phyloP scores from a whole-genome alignment of 2,888 invertebrate species.

The Antitype chi region DNA sequence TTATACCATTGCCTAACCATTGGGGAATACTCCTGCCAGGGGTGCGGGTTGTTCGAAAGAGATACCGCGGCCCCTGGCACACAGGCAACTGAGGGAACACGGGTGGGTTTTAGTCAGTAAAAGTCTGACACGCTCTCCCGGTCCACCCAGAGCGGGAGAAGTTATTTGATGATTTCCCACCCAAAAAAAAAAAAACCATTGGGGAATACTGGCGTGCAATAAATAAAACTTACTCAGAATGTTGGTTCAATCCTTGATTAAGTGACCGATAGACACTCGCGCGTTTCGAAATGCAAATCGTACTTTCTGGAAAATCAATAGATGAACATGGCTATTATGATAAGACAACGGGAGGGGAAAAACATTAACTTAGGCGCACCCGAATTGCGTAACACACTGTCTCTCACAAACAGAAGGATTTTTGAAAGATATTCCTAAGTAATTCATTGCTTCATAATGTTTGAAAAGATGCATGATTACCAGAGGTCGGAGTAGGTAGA shows the following conservation, averaged over 20 bases:
- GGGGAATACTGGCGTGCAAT: not conserved
- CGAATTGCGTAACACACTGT: not conserved
- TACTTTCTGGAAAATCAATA: conserved; percentile 41
- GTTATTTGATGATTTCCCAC: no score
- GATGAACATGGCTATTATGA: not conserved
- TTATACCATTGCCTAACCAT: not conserved
- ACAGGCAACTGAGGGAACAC: no score
- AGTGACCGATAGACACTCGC: conserved; percentile 19
- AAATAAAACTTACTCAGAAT: conserved; percentile 47
- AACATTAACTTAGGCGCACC: not conserved
- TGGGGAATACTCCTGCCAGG: no score
- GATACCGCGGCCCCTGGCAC: no score
- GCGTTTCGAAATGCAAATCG: conserved; percentile 55
- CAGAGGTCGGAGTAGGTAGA: no score
- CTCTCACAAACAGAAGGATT: not conserved
- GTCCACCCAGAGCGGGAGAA: no score
- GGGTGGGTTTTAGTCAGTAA: no score
- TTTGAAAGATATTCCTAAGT: not conserved
- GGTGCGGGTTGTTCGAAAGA: no score
- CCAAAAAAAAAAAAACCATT: no score
- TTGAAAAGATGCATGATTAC: not conserved
- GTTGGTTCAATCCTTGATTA: conserved; percentile 6
- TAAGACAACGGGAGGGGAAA: not conserved
- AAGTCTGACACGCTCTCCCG: no score
- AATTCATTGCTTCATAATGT: not conserved